phyloP scores from a whole-genome alignment of 2,888 invertebrate species.

The Poecilobothrus nobilitatus region DNA sequence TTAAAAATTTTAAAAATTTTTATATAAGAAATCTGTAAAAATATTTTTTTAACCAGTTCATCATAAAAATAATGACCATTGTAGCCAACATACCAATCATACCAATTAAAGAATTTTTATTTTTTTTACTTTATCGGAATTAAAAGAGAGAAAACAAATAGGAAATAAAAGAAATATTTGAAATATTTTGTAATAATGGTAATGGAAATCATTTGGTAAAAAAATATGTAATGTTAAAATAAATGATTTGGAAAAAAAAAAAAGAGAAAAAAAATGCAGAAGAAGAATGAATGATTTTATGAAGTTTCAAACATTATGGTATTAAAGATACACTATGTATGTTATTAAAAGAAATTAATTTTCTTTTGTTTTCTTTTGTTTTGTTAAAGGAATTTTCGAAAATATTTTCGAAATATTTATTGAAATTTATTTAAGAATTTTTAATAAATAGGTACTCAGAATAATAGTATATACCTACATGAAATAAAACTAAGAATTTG shows the following conservation, averaged over 20 bases:
- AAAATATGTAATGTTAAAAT: too few relatives aligned
- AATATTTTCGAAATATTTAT: not conserved
- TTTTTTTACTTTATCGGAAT: not conserved
- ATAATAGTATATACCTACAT: not conserved
- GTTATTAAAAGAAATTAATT: too few relatives aligned
- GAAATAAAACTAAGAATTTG: too few relatives aligned
- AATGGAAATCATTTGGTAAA: too few relatives aligned
- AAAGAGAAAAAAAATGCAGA: too few relatives aligned
- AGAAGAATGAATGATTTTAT: too few relatives aligned
- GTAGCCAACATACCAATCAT: not conserved
- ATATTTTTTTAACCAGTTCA: conserved; percentile 4
- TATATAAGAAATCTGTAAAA: not conserved
- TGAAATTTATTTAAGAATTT: conserved; percentile 1
- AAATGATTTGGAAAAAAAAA: too few relatives aligned
- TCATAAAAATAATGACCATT: conserved; percentile 4
- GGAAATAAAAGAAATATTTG: not conserved
- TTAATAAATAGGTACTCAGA: conserved; percentile 1
- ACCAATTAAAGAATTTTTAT: not conserved
- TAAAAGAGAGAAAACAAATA: not conserved
- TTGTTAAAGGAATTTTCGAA: not conserved
- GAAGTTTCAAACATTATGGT: too few relatives aligned
- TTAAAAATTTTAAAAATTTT: not conserved
- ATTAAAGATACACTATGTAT: too few relatives aligned
- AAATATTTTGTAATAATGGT: not conserved
- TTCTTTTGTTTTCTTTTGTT: too few relatives aligned